Base-by-base conservation (phyloP, 2,888 invertebrate genomes). In the Venustoraphidia nigricollis region DNA sequence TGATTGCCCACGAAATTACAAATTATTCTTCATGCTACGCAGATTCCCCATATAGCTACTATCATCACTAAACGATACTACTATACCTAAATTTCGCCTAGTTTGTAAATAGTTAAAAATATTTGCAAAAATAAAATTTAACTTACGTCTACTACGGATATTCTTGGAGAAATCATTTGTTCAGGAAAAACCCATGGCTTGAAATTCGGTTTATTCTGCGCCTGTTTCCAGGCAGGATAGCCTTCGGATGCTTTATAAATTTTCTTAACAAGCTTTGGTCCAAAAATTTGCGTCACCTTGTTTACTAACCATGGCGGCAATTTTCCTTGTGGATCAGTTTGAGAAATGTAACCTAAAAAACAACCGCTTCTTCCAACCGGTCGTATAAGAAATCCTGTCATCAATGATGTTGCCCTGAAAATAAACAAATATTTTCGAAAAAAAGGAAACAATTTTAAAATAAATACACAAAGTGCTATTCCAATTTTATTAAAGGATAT, bases 151-250 rank as follows among this genome's bases (percentile, higher is more conserved):
- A 71, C 71, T 42, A 83, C 63, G 50, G 75, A 72, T 58, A 89
- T 81, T 62, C 86, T 72, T 6, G 81, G 80, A 1, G 83, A 71
- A 2, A 72, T 70, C 54, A 88, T 80, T 66, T 92, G 89, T 60
- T 92, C 91, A 0, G 92, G 91, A 63, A 77, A 79, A 49, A 84
- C 73, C 93, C 93, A 93, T 1, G 93, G 92, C 62, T 90, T 92
- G 60, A 75, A 76, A 60, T 79, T 71, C 1, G 88, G 84, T 58
- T 81, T 74, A 60, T 83, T 74, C 35, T 81, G 77, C 51, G 70
- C 60, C n/a, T 69, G 67, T 66, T 93, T 93, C 93, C 93, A 93
- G 10, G 69, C 71, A 9, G 79, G 75, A 66, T 94, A 94, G 34
- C 79, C 79, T n/a, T 81, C 69, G 10, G 86, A 81, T 0, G 92